Percentiles rank a stretch among this genome's conserved stretches.
phyloP scores from a whole-genome alignment of 2,888 invertebrate genomes.

The Philaethria dido region DNA sequence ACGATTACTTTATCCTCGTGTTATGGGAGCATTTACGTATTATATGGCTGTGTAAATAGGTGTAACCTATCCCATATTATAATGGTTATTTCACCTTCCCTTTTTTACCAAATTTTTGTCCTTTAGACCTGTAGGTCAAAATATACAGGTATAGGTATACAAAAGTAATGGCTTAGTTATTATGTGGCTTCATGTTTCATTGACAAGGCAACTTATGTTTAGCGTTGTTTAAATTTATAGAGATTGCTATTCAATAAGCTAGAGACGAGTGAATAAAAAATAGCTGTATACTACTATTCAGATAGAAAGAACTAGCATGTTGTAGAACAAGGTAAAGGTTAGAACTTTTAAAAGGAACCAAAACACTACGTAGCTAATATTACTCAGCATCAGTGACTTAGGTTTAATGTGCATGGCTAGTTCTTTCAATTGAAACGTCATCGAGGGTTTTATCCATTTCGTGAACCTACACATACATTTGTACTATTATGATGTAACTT shows the following conservation, averaged over 20 bases:
- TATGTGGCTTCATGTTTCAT: conserved; percentile 29
- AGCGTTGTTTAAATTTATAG: conserved; percentile 35
- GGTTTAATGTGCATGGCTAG: conserved; percentile 38
- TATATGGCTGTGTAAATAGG: conserved; percentile 44
- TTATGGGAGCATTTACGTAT: conserved; percentile 43
- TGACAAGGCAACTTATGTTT: conserved; percentile 34
- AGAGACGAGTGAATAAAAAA: conserved; percentile 34
- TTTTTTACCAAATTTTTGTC: conserved; percentile 17
- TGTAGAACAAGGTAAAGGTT: conserved; percentile 35
- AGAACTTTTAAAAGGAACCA: conserved; percentile 46
- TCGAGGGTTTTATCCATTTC: conserved; percentile 30
- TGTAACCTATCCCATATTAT: conserved; percentile 36
- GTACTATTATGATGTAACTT: conserved; percentile 75
- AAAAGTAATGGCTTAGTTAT: conserved; percentile 19
- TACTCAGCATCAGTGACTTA: conserved; percentile 23
- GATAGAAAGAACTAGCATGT: conserved; percentile 45
- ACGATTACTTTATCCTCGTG: conserved; percentile 13
- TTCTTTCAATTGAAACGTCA: conserved; percentile 39
- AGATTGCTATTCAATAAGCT: conserved; percentile 38
- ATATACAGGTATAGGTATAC: conserved; percentile 31
- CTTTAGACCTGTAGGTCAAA: conserved; percentile 19
- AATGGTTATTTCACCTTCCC: conserved; percentile 30
- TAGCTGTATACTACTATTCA: conserved; percentile 33
- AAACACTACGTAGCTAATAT: conserved; percentile 41
- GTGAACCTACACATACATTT: conserved; percentile 65